A percentile compares a stretch with the other conserved stretches of the same genome.
These are phyloP conservation scores for Hybognathus amarus DNA, from an alignment of 2,797 vertebrate species.

Conservation along the genomic window DNA sequence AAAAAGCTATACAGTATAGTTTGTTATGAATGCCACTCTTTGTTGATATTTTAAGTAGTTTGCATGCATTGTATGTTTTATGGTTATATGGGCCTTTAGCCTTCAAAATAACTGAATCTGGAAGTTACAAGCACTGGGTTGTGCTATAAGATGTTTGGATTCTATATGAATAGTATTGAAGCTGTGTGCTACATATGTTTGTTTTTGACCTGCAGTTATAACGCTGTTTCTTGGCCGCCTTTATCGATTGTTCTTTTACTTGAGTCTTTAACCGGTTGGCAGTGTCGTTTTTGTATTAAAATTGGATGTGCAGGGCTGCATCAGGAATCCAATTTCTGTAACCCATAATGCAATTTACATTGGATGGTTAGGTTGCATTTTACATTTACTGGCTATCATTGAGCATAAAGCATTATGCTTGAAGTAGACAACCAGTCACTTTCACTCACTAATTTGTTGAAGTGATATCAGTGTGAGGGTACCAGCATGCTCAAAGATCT, in stretches of 20 bases:
- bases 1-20: background rate
- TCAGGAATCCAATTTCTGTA: background rate
- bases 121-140: conserved; percentile 15
- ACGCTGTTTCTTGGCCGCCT: background rate
- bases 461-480: background rate
- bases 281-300: background rate
- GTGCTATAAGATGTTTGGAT: background rate
- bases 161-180: background rate
- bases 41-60: background rate
- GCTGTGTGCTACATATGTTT: background rate
- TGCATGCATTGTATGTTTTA: background rate
- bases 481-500: background rate
- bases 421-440: background rate
- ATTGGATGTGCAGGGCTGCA: background rate
- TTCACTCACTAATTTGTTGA: conserved; percentile 10
- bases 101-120: conserved; percentile 2
- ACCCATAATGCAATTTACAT: background rate
- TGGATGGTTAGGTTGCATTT: background rate
- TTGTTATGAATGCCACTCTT: background rate
- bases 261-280: background rate
- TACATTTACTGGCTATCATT: background rate
- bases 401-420: background rate
- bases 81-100: background rate
- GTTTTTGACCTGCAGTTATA: background rate
- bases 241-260: background rate